Conservation (phyloP, 2,113 vertebrate genomes). For the Ailuropoda melanoleuca region DNA sequence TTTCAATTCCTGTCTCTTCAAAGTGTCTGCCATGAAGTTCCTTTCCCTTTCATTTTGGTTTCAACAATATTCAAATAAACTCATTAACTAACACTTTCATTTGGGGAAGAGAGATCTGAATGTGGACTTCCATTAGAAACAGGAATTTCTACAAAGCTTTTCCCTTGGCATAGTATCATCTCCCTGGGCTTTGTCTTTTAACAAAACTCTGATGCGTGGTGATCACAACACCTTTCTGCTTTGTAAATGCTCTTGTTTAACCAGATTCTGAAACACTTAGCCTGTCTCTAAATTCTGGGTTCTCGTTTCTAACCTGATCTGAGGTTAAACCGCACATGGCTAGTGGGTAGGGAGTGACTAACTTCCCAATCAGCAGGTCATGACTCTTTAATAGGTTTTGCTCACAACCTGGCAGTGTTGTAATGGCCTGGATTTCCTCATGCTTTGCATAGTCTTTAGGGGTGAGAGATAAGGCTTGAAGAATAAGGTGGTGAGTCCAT, state of each 20-base stretch:
- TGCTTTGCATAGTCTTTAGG: not conserved
- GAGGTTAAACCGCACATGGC: not conserved
- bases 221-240: not conserved
- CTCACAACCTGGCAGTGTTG: not conserved
- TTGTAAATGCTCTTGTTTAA: not conserved
- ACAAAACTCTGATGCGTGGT: not conserved
- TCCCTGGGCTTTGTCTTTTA: not conserved
- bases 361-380: not conserved
- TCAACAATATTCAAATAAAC: not conserved
- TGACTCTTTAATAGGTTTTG: not conserved
- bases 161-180: not conserved
- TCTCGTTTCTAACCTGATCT: not conserved
- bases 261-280: not conserved
- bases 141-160: not conserved
- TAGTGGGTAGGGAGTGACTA: not conserved
- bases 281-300: not conserved
- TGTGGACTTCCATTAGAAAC: not conserved
- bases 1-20: constrained; percentile 66
- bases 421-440: not conserved
- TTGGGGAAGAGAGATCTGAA: not conserved
- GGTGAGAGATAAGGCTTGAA: not conserved
- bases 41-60: constrained; percentile 69
- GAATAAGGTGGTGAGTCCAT: not conserved
- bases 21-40: not conserved
- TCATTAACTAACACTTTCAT: not conserved